Percentiles rank a stretch among this genome's conserved stretches.
phyloP scores from a whole-genome alignment of 2,888 invertebrate genomes.

The Nephrotoma guestfalica region DNA sequence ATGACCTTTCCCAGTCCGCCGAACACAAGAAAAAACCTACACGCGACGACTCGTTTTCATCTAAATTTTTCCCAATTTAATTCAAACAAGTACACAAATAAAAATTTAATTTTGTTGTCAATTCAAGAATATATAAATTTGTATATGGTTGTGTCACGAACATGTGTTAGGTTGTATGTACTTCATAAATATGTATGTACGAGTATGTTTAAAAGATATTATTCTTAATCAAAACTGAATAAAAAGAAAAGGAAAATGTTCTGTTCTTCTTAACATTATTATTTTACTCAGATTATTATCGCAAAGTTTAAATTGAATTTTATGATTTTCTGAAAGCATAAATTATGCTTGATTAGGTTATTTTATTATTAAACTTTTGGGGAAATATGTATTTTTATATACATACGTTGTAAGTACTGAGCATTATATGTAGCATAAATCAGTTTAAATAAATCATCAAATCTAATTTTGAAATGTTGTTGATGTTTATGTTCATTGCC shows the following conservation, averaged over 20 bases:
- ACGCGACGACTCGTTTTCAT: too few relatives aligned
- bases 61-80: too few relatives aligned
- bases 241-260: not conserved
- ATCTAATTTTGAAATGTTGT: not conserved
- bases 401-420: not conserved
- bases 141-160: too few relatives aligned
- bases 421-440: not conserved
- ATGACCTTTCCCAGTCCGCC: too few relatives aligned
- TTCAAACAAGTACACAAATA: too few relatives aligned
- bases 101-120: too few relatives aligned
- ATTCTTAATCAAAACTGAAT: too few relatives aligned
- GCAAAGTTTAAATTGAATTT: not conserved
- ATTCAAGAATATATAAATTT: too few relatives aligned
- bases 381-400: not conserved
- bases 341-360: not conserved
- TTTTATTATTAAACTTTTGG: not conserved
- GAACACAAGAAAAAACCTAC: too few relatives aligned
- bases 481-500: not conserved
- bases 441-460: not conserved
- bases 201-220: too few relatives aligned
- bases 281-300: not conserved
- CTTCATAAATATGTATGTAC: too few relatives aligned
- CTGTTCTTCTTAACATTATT: not conserved
- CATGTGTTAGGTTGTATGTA: too few relatives aligned
- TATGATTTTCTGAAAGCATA: not conserved